Evolutionary conservation across 2,113 vertebrate genomes (phyloP).

Genomic region (Varanus komodoensis): DNA sequence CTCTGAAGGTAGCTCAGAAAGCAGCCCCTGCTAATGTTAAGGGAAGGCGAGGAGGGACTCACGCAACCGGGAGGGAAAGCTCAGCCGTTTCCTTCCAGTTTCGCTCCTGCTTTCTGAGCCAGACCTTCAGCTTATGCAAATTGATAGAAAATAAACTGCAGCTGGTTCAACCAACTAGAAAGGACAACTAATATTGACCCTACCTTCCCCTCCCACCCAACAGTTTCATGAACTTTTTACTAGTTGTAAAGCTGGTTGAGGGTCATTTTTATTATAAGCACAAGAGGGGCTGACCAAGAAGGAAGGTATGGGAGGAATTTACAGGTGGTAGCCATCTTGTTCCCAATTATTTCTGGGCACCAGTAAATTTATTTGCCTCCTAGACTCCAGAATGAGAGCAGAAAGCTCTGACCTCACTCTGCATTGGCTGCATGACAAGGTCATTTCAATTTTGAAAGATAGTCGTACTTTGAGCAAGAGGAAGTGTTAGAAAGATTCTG

Average conservation of each 20-base stretch:
- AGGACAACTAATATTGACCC: background rate
- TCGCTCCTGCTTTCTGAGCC: background rate
- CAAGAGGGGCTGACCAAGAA: background rate
- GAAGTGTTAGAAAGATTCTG: too few species aligned
- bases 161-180: background rate
- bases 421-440: too few species aligned
- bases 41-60: rapidly evolving
- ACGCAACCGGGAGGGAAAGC: background rate
- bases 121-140: background rate
- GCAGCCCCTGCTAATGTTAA: background rate
- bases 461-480: too few species aligned
- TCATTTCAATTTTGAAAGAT: too few species aligned
- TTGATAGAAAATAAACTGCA: background rate
- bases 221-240: background rate
- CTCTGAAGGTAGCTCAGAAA: constrained; percentile 34
- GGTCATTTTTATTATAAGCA: background rate
- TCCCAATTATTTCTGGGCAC: too few species aligned
- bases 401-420: too few species aligned
- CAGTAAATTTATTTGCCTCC: too few species aligned
- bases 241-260: background rate
- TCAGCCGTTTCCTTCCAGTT: background rate
- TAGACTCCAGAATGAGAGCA: too few species aligned
- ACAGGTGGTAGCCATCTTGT: too few species aligned
- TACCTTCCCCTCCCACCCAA: background rate
- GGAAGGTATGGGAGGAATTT: too few species aligned